These are phyloP conservation scores for Synergus japonicus DNA, from an alignment of 2,888 invertebrate genomes.

Conservation along the genomic window DNA sequence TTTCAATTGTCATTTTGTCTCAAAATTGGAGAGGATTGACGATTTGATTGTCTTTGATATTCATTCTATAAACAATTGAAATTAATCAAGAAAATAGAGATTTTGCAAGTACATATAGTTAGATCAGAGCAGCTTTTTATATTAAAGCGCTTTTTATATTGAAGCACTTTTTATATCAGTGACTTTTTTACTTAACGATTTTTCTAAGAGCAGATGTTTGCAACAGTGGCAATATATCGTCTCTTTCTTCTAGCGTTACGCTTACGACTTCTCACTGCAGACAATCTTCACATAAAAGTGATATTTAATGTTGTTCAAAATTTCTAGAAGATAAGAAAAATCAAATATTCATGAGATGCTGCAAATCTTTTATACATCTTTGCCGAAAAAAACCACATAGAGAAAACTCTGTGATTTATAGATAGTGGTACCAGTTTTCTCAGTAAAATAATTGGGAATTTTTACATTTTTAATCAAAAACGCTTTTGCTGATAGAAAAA, in stretches of 20 bases:
- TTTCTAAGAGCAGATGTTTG: neutral
- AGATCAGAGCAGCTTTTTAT: no score
- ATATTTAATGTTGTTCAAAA: neutral
- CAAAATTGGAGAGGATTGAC: neutral
- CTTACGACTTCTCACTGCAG: neutral
- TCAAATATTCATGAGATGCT: conserved; percentile 3
- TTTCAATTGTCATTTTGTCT: neutral
- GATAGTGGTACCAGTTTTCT: no score
- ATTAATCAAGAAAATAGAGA: neutral
- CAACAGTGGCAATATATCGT: conserved; percentile 1
- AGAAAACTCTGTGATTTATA: no score
- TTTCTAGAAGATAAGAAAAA: neutral
- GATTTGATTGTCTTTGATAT: neutral
- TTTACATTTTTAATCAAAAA: no score
- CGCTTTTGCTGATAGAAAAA: no score
- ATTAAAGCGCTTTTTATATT: neutral
- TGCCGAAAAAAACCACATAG: neutral
- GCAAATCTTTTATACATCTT: neutral
- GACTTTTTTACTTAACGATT: neutral
- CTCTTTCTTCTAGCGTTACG: neutral
- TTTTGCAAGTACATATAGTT: neutral
- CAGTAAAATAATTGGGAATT: no score
- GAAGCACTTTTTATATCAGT: neutral
- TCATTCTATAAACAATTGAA: neutral
- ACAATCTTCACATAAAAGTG: neutral